These are phyloP conservation scores for Phalera bucephala DNA, from an alignment of 2,888 invertebrate genomes.

Conservation along the genomic window DNA sequence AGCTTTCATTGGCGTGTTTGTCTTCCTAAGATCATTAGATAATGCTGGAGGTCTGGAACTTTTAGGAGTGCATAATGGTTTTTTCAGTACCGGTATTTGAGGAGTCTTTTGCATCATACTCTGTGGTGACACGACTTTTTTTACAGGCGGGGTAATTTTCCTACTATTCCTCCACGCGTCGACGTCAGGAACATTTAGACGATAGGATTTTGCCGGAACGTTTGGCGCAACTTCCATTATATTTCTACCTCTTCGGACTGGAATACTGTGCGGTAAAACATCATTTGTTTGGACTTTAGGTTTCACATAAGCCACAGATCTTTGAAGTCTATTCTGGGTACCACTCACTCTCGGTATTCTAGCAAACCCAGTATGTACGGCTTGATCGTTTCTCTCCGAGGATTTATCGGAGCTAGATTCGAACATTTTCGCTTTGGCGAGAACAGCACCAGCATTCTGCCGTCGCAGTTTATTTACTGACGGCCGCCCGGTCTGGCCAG, in stretches of 20 bases:
- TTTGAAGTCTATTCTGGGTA: slow-evolving; percentile 52
- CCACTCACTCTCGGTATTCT: slow-evolving; percentile 64
- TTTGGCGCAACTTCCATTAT: slow-evolving; percentile 26
- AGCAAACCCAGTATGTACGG: slow-evolving; percentile 60
- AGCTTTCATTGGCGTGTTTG: slow-evolving; percentile 83
- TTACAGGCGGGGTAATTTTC: slow-evolving; percentile 56
- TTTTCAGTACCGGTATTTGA: slow-evolving; percentile 83
- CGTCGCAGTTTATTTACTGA: slow-evolving; percentile 88
- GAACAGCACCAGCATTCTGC: slow-evolving; percentile 91
- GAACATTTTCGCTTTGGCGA: slow-evolving; percentile 90
- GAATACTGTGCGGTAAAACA: slow-evolving; percentile 36
- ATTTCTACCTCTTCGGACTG: slow-evolving; percentile 36
- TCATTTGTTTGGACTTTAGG: slow-evolving; percentile 46
- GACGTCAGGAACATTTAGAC: slow-evolving; percentile 38
- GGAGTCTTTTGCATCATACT: slow-evolving; percentile 49
- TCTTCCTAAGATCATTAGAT: slow-evolving; percentile 65
- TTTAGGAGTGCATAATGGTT: slow-evolving; percentile 82
- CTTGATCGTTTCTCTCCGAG: slow-evolving; percentile 62
- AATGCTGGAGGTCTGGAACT: slow-evolving; percentile 72
- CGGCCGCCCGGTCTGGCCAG: slow-evolving; percentile 84
- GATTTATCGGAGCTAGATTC: slow-evolving; percentile 82
- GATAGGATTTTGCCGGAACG: slow-evolving; percentile 32
- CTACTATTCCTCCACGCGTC: slow-evolving; percentile 48
- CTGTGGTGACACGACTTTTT: slow-evolving; percentile 62
- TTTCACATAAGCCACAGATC: slow-evolving; percentile 45